Evolutionary conservation across 2,113 vertebrate species (phyloP).

Genomic region (Nothobranchius furzeri): DNA sequence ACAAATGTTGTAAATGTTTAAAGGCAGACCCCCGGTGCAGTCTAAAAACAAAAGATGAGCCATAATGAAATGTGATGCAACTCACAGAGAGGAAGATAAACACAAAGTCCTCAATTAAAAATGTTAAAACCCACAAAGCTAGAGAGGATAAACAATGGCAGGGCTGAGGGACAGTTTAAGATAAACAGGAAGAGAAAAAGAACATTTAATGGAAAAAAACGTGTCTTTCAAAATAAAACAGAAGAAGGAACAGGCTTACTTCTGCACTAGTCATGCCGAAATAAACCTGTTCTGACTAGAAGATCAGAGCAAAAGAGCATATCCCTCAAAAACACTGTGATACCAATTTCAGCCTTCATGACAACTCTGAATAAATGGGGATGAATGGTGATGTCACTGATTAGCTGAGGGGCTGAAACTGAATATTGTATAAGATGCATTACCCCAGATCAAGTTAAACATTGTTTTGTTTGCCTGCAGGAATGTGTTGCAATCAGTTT

Average conservation of each 20-base stretch:
- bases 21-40: background rate
- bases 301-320: too few species aligned
- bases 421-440: background rate
- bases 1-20: too few species aligned
- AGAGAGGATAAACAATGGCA: background rate
- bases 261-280: too few species aligned
- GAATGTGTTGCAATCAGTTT: background rate
- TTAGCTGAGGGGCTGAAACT: background rate
- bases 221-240: background rate
- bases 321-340: background rate
- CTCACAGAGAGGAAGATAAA: background rate
- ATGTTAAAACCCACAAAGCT: background rate
- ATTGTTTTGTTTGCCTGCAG: background rate
- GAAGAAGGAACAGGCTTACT: too few species aligned
- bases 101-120: too few species aligned
- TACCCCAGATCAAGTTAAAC: background rate
- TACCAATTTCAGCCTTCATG: background rate
- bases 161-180: background rate
- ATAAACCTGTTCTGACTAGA: too few species aligned
- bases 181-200: background rate
- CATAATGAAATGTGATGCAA: background rate
- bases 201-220: background rate
- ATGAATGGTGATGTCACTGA: background rate
- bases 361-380: constrained; percentile 1
- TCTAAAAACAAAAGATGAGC: background rate